These are phyloP conservation scores for Phrynosoma blainvillii DNA, from an alignment of 2,113 vertebrate species.

Conservation along the genomic window DNA sequence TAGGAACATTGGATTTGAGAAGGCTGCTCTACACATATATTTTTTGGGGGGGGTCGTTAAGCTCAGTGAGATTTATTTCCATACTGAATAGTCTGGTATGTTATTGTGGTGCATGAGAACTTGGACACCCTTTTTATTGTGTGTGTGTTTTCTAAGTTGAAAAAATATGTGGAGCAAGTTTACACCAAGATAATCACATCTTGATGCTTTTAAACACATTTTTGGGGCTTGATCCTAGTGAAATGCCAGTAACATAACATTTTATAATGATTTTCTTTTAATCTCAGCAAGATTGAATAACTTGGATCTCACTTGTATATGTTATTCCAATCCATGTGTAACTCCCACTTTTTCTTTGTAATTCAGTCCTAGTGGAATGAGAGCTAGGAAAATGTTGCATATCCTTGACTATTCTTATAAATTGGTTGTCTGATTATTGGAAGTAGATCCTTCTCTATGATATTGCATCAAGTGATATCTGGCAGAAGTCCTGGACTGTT, in stretches of 20 bases:
- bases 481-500: not conserved
- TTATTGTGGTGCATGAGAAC: no score
- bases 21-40: no score
- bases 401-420: not conserved
- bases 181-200: not conserved
- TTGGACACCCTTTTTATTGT: not conserved
- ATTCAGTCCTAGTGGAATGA: not conserved
- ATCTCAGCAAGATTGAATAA: constrained; percentile 1
- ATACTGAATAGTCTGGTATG: not conserved
- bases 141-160: not conserved
- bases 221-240: not conserved
- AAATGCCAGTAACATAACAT: constrained; percentile 2
- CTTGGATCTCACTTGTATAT: not conserved
- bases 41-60: no score
- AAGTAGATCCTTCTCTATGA: not conserved
- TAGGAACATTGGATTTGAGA: no score
- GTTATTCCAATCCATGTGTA: not conserved
- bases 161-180: not conserved
- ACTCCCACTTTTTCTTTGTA: not conserved
- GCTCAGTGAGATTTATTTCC: not conserved
- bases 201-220: not conserved
- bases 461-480: no score
- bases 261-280: constrained; percentile 5
- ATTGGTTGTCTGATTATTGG: not conserved
- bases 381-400: not conserved